phyloP scores from a whole-genome alignment of 2,797 vertebrate species.

The Coluber constrictor region DNA sequence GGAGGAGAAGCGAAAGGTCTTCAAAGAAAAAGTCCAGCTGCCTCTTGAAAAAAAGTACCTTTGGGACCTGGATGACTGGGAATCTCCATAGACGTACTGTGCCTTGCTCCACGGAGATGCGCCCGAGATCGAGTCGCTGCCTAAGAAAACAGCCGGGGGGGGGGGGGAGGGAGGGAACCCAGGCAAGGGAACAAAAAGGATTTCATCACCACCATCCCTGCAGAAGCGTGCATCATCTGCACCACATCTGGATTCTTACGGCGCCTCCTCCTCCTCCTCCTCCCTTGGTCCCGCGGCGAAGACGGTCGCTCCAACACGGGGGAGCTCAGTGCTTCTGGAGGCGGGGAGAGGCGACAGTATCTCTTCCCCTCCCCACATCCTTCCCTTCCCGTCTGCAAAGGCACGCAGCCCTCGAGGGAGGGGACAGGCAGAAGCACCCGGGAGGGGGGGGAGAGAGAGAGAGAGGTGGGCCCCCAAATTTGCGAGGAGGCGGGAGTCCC shows the following conservation, averaged over 20 bases:
- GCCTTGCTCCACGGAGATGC: not conserved
- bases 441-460: not conserved
- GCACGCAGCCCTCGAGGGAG: not conserved
- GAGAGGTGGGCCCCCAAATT: no score
- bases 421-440: not conserved
- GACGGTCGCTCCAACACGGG: not conserved
- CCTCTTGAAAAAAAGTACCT: no score
- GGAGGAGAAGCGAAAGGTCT: no score
- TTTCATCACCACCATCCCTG: not conserved
- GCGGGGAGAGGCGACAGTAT: not conserved
- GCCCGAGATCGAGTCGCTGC: fast-evolving
- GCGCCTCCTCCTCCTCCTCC: not conserved
- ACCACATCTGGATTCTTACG: not conserved
- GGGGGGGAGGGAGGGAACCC: not conserved
- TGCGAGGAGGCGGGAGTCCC: not conserved
- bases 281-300: not conserved
- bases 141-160: not conserved
- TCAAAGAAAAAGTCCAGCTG: no score
- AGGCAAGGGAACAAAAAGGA: not conserved
- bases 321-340: not conserved
- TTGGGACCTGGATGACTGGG: no score
- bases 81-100: not conserved
- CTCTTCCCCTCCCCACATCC: not conserved
- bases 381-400: not conserved
- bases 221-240: not conserved